These are phyloP conservation scores for Cotesia congregata DNA, from an alignment of 2,888 invertebrate genomes.

Conservation along the genomic window DNA sequence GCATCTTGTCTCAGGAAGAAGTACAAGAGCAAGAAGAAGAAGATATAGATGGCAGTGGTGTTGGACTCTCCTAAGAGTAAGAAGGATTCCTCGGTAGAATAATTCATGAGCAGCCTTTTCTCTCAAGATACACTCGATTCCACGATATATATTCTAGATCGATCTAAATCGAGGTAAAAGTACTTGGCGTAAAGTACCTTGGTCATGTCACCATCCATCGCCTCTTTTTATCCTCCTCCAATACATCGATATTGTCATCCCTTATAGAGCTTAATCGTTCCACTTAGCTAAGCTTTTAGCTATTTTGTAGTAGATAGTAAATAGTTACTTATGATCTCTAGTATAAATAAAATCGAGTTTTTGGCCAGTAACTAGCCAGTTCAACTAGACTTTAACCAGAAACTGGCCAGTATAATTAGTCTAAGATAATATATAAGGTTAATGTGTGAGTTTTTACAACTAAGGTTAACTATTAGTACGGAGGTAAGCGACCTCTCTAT, in stretches of 20 bases:
- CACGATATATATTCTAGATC: background rate
- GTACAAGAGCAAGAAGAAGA: background rate
- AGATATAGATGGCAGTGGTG: background rate
- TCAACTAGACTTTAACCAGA: too few species aligned
- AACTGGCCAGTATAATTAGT: background rate
- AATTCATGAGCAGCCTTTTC: background rate
- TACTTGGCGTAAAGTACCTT: background rate
- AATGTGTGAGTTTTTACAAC: too few species aligned
- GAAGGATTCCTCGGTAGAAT: background rate
- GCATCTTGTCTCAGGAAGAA: background rate
- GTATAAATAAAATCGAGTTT: too few species aligned
- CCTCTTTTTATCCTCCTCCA: background rate
- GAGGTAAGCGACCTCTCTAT: too few species aligned
- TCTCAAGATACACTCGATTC: background rate
- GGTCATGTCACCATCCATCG: constrained; percentile 1
- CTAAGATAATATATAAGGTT: background rate
- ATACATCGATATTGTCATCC: background rate
- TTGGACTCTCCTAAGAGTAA: background rate
- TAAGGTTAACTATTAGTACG: too few species aligned
- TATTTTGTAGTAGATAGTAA: too few species aligned
- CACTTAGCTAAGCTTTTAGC: background rate
- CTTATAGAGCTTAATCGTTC: background rate
- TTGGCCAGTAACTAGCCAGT: too few species aligned
- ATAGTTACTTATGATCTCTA: too few species aligned
- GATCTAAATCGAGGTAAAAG: constrained; percentile 1